Percentiles rank a stretch among this genome's conserved stretches.
phyloP scores from a whole-genome alignment of 2,113 vertebrate genomes.

The Azemiops feae region DNA sequence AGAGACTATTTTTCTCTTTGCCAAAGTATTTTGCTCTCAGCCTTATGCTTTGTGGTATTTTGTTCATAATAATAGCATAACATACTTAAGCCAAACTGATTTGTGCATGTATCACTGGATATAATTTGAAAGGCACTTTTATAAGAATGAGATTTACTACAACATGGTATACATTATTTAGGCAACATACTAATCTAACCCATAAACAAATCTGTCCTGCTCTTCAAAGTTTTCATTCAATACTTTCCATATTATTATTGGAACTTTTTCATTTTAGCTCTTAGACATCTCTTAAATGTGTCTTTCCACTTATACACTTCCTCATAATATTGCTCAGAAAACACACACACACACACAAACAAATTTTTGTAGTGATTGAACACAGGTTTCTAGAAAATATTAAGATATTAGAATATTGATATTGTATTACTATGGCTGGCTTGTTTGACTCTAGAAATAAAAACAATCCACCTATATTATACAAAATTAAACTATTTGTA shows the following conservation, averaged over 20 bases:
- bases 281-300: not conserved
- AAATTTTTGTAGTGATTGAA: too few species aligned
- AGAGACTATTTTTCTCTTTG: not conserved
- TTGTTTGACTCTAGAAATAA: not conserved
- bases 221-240: not conserved
- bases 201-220: not conserved
- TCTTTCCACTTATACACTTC: not conserved
- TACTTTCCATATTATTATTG: not conserved
- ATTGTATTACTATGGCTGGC: not conserved
- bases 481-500: not conserved
- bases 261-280: not conserved
- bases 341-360: too few species aligned
- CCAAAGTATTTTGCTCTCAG: not conserved
- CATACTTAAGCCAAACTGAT: not conserved
- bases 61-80: not conserved
- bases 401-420: not conserved
- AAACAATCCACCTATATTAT: not conserved
- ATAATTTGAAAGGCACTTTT: not conserved
- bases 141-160: not conserved
- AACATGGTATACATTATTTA: not conserved
- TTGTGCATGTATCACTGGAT: not conserved
- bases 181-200: not conserved
- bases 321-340: not conserved
- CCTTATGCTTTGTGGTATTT: not conserved
- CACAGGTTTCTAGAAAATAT: not conserved